A percentile compares a stretch with the other conserved stretches of the same genome.
These are phyloP conservation scores for Borostomias antarcticus DNA, from an alignment of 2,797 vertebrate genomes.

Conservation along the genomic window DNA sequence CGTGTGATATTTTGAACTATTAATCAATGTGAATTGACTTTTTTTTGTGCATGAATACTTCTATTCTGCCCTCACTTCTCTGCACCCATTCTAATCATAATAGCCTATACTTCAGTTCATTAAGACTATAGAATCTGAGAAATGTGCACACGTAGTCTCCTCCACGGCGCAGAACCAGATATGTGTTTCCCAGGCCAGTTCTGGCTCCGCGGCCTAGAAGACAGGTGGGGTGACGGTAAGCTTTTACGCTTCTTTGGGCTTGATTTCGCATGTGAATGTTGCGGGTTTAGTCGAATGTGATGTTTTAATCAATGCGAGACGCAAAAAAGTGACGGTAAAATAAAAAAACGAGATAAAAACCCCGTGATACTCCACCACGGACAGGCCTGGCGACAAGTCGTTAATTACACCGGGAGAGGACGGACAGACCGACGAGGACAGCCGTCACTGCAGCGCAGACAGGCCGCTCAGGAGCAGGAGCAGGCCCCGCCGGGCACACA, in stretches of 20 bases:
- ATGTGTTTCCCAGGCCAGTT: too few species aligned
- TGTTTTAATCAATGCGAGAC: neutral
- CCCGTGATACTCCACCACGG: too few species aligned
- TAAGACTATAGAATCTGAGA: too few species aligned
- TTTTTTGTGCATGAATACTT: neutral
- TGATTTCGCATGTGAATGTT: too few species aligned
- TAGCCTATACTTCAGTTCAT: neutral
- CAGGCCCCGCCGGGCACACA: conserved; percentile 66
- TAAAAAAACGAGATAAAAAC: neutral
- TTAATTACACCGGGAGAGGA: conserved; percentile 72
- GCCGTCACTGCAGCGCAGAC: conserved; percentile 74
- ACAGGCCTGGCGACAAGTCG: conserved; percentile 62
- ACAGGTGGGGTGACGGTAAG: too few species aligned
- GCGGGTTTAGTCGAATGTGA: too few species aligned
- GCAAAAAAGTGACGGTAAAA: neutral
- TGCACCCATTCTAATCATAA: neutral
- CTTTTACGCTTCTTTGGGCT: too few species aligned
- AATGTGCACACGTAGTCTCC: too few species aligned
- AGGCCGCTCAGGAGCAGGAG: too few species aligned
- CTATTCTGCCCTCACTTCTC: too few species aligned
- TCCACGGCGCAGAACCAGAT: too few species aligned
- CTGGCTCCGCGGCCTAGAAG: too few species aligned
- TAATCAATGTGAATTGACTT: neutral
- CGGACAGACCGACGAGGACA: conserved; percentile 59
- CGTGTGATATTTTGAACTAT: neutral